Evolutionary conservation across 2,797 vertebrate species (phyloP).

Genomic region (Rhinichthys osculus): DNA sequence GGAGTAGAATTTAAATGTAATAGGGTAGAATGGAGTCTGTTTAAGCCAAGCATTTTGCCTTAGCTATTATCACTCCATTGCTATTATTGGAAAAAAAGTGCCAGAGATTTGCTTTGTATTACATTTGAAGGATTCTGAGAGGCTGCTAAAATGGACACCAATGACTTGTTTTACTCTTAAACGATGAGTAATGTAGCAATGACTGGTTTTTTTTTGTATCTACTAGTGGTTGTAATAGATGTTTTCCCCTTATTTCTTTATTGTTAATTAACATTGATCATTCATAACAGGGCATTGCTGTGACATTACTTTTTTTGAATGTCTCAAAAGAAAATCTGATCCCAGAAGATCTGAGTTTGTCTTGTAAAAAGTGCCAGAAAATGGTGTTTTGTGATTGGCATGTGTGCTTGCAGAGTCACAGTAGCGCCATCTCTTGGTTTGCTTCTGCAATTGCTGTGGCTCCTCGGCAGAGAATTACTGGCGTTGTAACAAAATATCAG

Average conservation of each 20-base stretch:
- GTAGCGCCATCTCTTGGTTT: constrained; percentile 52
- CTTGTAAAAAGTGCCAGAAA: neutral
- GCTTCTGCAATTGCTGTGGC: neutral
- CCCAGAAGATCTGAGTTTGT: neutral
- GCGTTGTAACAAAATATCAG: neutral
- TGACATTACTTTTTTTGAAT: neutral
- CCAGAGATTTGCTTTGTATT: neutral
- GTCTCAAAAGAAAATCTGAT: neutral
- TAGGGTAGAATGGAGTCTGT: constrained; percentile 13
- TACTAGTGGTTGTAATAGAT: neutral
- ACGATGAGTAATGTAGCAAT: neutral
- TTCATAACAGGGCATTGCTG: neutral
- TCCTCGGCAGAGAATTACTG: neutral
- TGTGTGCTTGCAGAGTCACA: constrained; percentile 13
- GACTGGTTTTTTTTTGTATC: neutral
- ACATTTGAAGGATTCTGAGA: neutral
- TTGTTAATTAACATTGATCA: neutral
- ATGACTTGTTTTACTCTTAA: neutral
- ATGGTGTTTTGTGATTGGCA: neutral
- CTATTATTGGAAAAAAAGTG: neutral
- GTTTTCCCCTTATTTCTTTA: neutral
- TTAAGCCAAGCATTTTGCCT: constrained; percentile 27
- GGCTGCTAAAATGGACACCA: neutral
- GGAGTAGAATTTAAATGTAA: constrained; percentile 41
- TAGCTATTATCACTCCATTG: neutral